Conservation (phyloP, 2,888 invertebrate species). For the Parthenolecanium corni region DNA sequence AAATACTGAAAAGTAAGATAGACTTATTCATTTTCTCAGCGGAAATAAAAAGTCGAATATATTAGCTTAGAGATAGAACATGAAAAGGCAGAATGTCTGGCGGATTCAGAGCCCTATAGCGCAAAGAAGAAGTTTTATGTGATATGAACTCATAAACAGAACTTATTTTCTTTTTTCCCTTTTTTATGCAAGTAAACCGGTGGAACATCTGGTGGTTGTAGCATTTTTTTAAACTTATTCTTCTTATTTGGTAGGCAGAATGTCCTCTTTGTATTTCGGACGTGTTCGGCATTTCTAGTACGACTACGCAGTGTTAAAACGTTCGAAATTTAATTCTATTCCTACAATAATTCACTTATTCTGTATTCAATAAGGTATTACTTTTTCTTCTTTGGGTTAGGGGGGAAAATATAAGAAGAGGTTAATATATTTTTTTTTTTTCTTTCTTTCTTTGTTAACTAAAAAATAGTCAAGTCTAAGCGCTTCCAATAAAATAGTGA, state of each 20-base stretch:
- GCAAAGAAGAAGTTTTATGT: conserved; percentile 18
- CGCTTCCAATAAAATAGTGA: no score
- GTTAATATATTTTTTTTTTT: no score
- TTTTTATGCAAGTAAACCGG: conserved; percentile 13
- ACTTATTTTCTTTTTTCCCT: conserved; percentile 4
- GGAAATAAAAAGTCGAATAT: neutral
- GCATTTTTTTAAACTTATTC: conserved; percentile 11
- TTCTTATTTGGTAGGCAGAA: conserved; percentile 18
- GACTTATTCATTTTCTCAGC: neutral
- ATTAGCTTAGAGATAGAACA: neutral
- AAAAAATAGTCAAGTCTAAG: no score
- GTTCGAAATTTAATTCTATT: conserved; percentile 13
- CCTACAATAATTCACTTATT: conserved; percentile 22
- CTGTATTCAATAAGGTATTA: conserved; percentile 20
- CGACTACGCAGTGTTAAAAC: neutral
- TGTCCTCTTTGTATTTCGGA: conserved; percentile 21
- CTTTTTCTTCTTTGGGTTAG: no score
- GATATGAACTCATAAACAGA: conserved; percentile 26
- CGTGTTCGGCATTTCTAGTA: conserved; percentile 20
- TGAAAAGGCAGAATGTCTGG: conserved; percentile 19
- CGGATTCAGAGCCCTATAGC: conserved; percentile 3
- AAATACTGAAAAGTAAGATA: neutral
- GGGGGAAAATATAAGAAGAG: no score
- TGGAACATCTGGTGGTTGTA: conserved; percentile 24
- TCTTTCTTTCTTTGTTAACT: no score